Evolutionary conservation across 2,888 invertebrate genomes (phyloP), one percentile per base, ranked within the genome.

Genomic region (Diadromus collaris): DNA sequence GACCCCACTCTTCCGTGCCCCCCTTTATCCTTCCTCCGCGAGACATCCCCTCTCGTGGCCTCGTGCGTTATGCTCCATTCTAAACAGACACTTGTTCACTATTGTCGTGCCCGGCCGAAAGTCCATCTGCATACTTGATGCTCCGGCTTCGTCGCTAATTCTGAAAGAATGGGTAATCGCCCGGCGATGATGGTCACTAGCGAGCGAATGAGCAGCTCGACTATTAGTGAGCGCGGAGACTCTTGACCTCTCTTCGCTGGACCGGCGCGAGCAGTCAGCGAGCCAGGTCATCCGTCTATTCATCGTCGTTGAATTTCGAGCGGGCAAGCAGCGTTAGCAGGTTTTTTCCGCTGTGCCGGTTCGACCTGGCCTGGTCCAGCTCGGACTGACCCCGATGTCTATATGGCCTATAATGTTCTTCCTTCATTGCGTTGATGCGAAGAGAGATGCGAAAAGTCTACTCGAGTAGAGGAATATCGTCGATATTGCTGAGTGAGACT

Each of bases 111-210:
- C 41, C 54, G 19, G 44, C 67, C 65, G 46, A 76, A 79, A 77
- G 58, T 64, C 75, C 77, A 71, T 80, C 80, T 82, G 82, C 83
- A 83, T 83, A 78, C 83, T 84, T 84, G 85, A 83, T 85, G 86
- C 81, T 83, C 75, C 80, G 24, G 83, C 85, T 88, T n/a, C 13
- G 29, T 46, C 60, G 60, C 60, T 70, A 88, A 89, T 89, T 88
- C 87, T 87, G 54, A 89, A 86, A 84, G 87, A 89, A 89, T 89
- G 83, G 84, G 84, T 89, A 89, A 88, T 88, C 86, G 84, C 81
- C 79, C 79, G 61, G 58, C 72, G 51, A 70, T 69, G 67, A 77
- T 76, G 79, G 74, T 76, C 77, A 75, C 68, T 65, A 60, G 38
- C 63, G 48, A 27, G 44, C 56, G 46, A 75, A 29, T 38, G 60